Evolutionary conservation across 2,113 vertebrate species (phyloP).

Genomic region (Saguinus midas): DNA sequence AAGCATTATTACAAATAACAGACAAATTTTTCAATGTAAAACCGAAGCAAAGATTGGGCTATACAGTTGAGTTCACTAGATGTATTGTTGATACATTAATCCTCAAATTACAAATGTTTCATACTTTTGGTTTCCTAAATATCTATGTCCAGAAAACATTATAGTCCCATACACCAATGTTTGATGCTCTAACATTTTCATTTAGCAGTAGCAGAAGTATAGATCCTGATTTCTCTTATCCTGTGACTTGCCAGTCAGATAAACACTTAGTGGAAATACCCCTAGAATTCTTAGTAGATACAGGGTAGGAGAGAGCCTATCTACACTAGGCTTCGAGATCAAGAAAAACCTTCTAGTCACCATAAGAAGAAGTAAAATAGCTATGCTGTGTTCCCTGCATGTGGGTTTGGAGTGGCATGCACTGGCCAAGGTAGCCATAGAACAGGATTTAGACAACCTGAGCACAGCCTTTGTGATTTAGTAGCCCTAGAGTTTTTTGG

Average conservation of each 20-base stretch:
- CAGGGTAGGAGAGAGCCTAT: background rate
- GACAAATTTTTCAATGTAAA: background rate
- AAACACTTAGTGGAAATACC: background rate
- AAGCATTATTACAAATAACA: background rate
- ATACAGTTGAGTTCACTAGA: background rate
- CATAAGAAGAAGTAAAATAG: background rate
- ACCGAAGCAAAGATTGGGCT: background rate
- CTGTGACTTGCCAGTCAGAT: background rate
- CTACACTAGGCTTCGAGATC: background rate
- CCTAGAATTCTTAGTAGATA: background rate
- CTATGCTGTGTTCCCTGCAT: background rate
- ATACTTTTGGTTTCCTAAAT: constrained; percentile 1
- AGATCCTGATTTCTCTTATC: background rate
- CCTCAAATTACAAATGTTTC: background rate
- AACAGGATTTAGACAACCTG: background rate
- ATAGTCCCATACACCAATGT: background rate
- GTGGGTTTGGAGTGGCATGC: background rate
- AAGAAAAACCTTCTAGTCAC: background rate
- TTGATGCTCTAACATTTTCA: background rate
- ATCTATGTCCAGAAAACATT: background rate
- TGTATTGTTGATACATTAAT: background rate
- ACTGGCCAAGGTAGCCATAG: background rate
- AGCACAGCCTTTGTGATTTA: background rate
- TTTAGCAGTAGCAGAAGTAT: background rate
- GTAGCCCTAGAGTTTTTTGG: background rate